A percentile compares a stretch with the other conserved stretches of the same genome.
Conservation (phyloP, 2,113 vertebrate species). For the Saguinus midas region DNA sequence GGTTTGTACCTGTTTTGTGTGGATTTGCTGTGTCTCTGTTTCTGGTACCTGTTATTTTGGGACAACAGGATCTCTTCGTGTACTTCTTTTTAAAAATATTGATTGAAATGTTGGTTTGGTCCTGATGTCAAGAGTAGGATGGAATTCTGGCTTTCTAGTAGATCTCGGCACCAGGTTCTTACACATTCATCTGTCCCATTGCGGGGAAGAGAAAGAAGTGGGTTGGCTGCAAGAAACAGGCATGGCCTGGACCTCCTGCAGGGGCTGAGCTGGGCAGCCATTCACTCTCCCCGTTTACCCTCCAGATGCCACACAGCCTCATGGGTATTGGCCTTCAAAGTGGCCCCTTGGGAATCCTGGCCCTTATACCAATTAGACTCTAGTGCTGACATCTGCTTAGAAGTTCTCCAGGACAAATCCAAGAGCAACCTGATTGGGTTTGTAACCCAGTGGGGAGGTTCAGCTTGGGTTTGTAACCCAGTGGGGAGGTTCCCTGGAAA, state of each 20-base stretch:
- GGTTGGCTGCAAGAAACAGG: background rate
- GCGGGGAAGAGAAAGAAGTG: background rate
- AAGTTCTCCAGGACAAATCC: background rate
- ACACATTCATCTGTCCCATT: rapidly evolving
- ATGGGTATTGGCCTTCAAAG: background rate
- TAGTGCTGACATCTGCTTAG: background rate
- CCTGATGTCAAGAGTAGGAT: background rate
- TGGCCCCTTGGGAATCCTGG: background rate
- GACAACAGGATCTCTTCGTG: background rate
- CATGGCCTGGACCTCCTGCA: background rate
- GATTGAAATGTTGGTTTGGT: background rate
- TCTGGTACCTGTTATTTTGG: background rate
- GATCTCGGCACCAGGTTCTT: background rate
- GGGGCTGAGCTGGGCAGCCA: background rate
- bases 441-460: background rate
- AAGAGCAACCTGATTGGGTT: background rate
- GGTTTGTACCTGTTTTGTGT: background rate
- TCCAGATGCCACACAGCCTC: background rate
- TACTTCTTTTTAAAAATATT: background rate
- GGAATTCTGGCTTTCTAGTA: slow-evolving; percentile 46
- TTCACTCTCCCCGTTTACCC: background rate
- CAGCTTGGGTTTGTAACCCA: background rate
- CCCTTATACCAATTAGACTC: background rate
- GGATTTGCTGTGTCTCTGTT: background rate
- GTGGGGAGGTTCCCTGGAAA: background rate